These are phyloP conservation scores for Microctonus hyperodae DNA, from an alignment of 2,888 invertebrate species.

Conservation along the genomic window DNA sequence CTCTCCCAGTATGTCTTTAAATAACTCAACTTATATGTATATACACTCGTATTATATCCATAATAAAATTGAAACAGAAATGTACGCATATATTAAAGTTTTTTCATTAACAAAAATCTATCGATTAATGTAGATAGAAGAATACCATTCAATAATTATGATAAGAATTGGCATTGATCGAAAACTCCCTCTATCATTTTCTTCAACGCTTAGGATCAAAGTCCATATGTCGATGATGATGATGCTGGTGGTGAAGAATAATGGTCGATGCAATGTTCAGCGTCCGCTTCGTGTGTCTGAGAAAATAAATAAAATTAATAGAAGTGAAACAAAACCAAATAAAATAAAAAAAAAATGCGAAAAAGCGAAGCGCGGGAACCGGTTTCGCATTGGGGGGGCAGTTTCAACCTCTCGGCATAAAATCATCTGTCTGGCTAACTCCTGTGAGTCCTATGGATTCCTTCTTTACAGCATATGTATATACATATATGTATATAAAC, in stretches of 20 bases:
- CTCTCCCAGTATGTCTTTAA: not conserved
- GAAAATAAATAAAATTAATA: constrained; percentile 31
- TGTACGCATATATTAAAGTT: no score
- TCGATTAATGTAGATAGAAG: no score
- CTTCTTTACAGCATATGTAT: constrained; percentile 9
- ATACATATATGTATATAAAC: not conserved
- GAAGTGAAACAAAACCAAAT: constrained; percentile 30
- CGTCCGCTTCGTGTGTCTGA: constrained; percentile 15
- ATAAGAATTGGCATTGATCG: no score
- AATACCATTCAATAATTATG: no score
- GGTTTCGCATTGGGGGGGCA: constrained; percentile 48
- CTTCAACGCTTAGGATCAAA: not conserved
- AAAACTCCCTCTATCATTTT: not conserved
- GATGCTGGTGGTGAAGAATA: constrained; percentile 6
- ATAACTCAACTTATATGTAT: not conserved
- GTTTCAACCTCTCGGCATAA: constrained; percentile 47
- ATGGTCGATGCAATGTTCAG: constrained; percentile 12
- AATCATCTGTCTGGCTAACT: constrained; percentile 53
- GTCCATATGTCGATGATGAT: not conserved
- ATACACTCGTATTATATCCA: not conserved
- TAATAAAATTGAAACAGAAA: no score
- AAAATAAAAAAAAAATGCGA: constrained; percentile 32
- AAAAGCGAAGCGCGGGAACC: constrained; percentile 45
- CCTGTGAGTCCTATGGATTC: constrained; percentile 35
- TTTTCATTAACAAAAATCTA: no score